Conservation (phyloP, 2,888 invertebrate species). For the Trichogramma dendrolimi region DNA sequence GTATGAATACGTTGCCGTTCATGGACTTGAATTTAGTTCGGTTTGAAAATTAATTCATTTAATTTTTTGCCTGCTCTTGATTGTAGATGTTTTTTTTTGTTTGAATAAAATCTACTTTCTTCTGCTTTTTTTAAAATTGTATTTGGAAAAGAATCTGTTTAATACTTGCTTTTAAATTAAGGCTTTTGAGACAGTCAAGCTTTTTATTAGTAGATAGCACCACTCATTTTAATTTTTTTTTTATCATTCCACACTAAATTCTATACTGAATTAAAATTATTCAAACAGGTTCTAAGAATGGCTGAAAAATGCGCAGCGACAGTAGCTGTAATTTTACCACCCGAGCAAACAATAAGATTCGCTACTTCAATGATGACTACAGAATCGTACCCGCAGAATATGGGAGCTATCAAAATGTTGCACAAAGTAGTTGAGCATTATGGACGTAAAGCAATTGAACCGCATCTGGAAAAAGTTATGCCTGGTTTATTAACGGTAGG, state of each 20-base stretch:
- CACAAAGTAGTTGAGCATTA: conserved; percentile 78
- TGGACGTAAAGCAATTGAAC: conserved; percentile 67
- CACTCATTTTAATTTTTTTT: too few relatives aligned
- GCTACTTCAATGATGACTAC: conserved; percentile 83
- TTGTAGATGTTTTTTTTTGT: not conserved
- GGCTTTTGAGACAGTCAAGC: too few relatives aligned
- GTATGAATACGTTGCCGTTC: too few relatives aligned
- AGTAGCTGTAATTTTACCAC: conserved; percentile 76
- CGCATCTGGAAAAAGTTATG: conserved; percentile 75
- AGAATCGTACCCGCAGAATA: conserved; percentile 79
- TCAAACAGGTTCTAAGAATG: conserved; percentile 66
- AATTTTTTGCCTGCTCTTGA: not conserved
- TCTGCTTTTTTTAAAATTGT: too few relatives aligned
- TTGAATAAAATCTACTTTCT: not conserved
- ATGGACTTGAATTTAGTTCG: too few relatives aligned
- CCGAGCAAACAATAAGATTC: conserved; percentile 71
- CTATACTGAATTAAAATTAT: not conserved
- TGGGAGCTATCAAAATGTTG: conserved; percentile 89
- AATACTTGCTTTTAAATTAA: too few relatives aligned
- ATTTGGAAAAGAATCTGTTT: too few relatives aligned
- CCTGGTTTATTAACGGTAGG: conserved; percentile 80
- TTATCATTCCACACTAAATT: too few relatives aligned
- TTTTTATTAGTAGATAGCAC: too few relatives aligned
- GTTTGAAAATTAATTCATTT: not conserved
- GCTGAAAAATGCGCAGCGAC: conserved; percentile 80